Percentiles rank a stretch among this genome's conserved stretches.
phyloP scores from a whole-genome alignment of 2,113 vertebrate species.

The Eupsittula cactorum region DNA sequence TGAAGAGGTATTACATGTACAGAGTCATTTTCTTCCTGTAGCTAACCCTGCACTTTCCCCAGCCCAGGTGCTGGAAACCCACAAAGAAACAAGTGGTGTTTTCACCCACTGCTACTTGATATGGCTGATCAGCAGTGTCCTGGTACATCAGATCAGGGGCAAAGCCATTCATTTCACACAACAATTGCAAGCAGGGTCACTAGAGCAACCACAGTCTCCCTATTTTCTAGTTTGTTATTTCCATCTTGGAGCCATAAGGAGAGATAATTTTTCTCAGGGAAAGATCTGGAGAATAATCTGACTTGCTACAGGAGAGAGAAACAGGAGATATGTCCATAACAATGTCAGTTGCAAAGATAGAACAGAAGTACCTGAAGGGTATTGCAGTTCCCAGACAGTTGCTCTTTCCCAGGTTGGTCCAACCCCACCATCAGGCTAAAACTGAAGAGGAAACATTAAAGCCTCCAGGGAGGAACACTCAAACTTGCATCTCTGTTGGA shows the following conservation, averaged over 20 bases:
- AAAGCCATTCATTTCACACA: background rate
- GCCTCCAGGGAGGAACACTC: background rate
- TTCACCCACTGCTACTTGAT: background rate
- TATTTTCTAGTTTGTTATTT: background rate
- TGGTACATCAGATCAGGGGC: background rate
- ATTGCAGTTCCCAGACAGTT: background rate
- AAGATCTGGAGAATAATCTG: background rate
- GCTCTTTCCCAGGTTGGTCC: background rate
- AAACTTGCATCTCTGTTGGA: background rate
- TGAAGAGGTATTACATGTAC: background rate
- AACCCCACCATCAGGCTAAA: background rate
- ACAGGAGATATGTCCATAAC: background rate
- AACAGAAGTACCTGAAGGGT: background rate
- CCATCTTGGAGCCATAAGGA: background rate
- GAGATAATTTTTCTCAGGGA: background rate
- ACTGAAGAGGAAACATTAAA: background rate
- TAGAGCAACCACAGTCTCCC: background rate
- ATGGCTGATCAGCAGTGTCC: background rate
- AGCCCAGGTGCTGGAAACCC: background rate
- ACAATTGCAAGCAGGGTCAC: background rate
- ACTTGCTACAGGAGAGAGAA: background rate
- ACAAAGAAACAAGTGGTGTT: background rate
- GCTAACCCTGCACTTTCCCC: background rate
- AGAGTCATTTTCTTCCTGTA: background rate
- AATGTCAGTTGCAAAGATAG: background rate